A percentile compares a stretch with the other conserved stretches of the same genome.
Conservation (phyloP, 2,113 vertebrate genomes). For the Forbesichthys agassizii region DNA sequence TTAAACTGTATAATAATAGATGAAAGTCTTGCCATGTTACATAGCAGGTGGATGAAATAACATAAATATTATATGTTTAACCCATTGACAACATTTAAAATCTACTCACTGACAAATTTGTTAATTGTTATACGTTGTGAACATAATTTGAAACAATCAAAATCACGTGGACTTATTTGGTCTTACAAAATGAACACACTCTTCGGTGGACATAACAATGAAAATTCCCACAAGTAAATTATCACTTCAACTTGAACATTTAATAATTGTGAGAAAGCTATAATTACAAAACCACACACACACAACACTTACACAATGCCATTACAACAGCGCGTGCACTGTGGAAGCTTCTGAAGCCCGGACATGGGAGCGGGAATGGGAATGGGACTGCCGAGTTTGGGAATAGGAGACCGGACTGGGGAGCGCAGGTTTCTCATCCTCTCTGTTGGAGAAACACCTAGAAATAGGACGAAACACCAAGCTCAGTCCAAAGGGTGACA, state of each 20-base stretch:
- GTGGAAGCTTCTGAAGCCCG: constrained; percentile 88
- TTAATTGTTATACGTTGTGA: too few relatives aligned
- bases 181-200: too few relatives aligned
- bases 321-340: constrained; percentile 90
- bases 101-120: too few relatives aligned
- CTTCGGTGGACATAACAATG: too few relatives aligned
- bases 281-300: background rate
- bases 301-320: constrained; percentile 91
- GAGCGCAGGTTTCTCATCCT: constrained; percentile 81
- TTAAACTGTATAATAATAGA: too few relatives aligned
- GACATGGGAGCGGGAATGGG: constrained; percentile 75
- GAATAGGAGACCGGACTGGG: constrained; percentile 75
- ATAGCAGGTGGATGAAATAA: too few relatives aligned
- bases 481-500: background rate
- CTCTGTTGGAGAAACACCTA: constrained; percentile 82
- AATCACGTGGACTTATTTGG: too few relatives aligned
- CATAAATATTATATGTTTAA: too few relatives aligned
- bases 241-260: background rate
- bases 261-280: background rate
- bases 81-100: too few relatives aligned
- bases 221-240: too few relatives aligned
- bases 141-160: too few relatives aligned
- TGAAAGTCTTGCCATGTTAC: too few relatives aligned
- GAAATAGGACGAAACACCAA: constrained; percentile 35
- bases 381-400: constrained; percentile 82